Conservation (phyloP, 1,140 invertebrate species). For the Phenacoccus solenopsis region DNA sequence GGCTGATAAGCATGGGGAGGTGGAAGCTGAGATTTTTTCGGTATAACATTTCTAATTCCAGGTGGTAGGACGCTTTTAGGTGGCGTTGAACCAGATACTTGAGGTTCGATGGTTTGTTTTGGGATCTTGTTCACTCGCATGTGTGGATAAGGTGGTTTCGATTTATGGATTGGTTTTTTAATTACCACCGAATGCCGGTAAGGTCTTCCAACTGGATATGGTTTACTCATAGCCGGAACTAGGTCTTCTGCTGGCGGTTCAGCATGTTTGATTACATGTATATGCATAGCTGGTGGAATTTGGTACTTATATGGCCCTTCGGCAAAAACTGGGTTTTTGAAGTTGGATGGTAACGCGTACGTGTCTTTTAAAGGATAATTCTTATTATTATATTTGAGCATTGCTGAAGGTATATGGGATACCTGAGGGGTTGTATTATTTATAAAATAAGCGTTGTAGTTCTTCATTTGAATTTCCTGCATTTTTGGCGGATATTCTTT, state of each 20-base stretch:
- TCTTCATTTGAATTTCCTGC: neutral
- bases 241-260: neutral
- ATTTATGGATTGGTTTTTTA: conserved; percentile 23
- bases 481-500: neutral
- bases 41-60: neutral
- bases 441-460: neutral
- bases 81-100: neutral
- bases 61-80: neutral
- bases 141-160: neutral
- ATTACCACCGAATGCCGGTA: conserved; percentile 18
- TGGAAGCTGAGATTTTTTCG: no score
- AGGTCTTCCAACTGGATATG: neutral
- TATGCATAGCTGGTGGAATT: neutral
- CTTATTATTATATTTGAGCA: neutral
- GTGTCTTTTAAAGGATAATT: neutral
- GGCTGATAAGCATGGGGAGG: neutral
- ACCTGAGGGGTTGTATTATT: neutral
- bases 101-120: neutral
- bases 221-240: neutral
- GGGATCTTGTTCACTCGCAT: neutral
- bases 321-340: neutral
- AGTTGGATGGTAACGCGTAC: neutral
- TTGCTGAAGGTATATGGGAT: neutral
- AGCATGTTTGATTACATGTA: neutral
- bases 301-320: neutral